Conservation (phyloP, 1,140 invertebrate genomes). For the Caenorhabditis latens region DNA sequence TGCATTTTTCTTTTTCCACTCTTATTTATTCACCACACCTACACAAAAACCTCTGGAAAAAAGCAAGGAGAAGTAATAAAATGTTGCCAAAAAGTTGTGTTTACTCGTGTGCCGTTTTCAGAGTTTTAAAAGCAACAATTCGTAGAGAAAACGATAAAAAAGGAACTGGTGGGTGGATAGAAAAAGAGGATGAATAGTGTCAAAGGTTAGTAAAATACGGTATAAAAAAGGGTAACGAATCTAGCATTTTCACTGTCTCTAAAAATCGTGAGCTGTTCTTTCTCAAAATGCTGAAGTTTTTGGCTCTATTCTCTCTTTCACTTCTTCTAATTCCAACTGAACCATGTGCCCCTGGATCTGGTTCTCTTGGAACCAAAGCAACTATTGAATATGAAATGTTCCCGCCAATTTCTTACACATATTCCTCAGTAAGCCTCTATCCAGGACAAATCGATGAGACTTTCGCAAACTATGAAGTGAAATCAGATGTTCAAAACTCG, state of each 20-base stretch:
- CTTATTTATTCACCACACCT: slow-evolving; percentile 13
- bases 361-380: background rate
- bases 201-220: too few species aligned
- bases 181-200: background rate
- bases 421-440: background rate
- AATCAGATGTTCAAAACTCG: slow-evolving; percentile 5
- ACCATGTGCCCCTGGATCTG: slow-evolving; percentile 11
- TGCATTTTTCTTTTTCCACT: background rate
- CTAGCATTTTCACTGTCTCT: too few species aligned
- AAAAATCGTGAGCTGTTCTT: background rate
- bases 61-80: background rate
- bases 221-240: too few species aligned
- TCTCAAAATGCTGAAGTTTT: background rate
- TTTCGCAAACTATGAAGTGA: background rate
- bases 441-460: background rate
- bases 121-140: background rate
- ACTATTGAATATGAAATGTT: background rate
- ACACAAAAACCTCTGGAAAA: slow-evolving; percentile 2
- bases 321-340: background rate
- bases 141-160: background rate
- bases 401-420: background rate
- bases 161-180: background rate
- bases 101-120: background rate
- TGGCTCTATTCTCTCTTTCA: background rate
- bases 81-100: background rate